A percentile compares a stretch with the other conserved stretches of the same genome.
Evolutionary conservation across 64 coral and sea anemone genomes (phyloP).

Genomic region (Montipora foliosa): DNA sequence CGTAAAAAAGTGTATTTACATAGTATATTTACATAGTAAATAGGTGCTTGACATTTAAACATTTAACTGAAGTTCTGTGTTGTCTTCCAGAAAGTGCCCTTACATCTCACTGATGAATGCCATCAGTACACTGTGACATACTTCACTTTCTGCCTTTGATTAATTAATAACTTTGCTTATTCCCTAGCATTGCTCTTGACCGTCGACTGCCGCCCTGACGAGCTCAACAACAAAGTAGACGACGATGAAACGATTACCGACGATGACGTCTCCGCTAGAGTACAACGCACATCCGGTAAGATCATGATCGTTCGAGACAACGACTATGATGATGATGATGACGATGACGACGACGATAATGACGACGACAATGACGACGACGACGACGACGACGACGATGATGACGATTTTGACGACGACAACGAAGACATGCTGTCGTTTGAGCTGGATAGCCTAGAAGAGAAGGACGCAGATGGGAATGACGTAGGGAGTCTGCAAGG

Average conservation of each 20-base stretch:
- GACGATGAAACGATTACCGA: constrained; percentile 7
- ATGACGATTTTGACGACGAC: constrained; percentile 36
- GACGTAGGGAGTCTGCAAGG: neutral
- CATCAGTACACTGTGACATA: neutral
- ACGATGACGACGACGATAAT: neutral
- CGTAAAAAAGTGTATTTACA: too few species aligned
- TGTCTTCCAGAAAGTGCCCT: too few species aligned
- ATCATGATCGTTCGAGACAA: constrained; percentile 33
- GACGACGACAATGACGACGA: neutral
- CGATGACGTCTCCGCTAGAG: constrained; percentile 17
- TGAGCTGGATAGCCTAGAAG: constrained; percentile 17
- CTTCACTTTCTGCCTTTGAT: neutral
- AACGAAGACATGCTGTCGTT: constrained; percentile 38
- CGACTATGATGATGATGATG: neutral
- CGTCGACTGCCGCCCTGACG: constrained; percentile 2
- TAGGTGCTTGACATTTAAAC: too few species aligned
- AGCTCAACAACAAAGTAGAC: neutral
- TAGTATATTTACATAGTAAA: too few species aligned
- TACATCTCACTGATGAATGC: too few species aligned
- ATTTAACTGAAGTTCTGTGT: too few species aligned
- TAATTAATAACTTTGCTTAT: neutral
- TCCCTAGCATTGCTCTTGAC: neutral
- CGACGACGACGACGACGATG: constrained; percentile 15
- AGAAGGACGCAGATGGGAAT: constrained; percentile 25
- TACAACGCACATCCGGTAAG: neutral